A percentile compares a stretch with the other conserved stretches of the same genome.
phyloP scores from a whole-genome alignment of 2,113 vertebrate genomes.

The Cricetomys ansorgei region DNA sequence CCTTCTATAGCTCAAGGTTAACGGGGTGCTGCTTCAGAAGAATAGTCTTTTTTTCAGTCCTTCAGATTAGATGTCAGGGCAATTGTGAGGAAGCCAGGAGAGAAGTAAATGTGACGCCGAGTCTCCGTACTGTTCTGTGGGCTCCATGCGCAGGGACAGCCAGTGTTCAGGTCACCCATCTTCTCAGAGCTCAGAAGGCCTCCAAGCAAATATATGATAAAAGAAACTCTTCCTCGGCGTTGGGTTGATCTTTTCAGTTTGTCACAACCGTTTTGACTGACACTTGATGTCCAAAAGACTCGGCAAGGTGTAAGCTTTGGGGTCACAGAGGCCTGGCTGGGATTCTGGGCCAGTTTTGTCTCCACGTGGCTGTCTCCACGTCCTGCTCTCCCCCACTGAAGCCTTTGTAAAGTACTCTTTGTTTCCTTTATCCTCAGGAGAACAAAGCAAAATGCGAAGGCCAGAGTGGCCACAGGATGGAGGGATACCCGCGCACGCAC shows the following conservation, averaged over 20 bases:
- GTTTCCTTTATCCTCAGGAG: background rate
- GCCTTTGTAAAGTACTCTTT: background rate
- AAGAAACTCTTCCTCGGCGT: background rate
- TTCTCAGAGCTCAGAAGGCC: background rate
- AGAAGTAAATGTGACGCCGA: background rate
- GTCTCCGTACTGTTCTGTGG: background rate
- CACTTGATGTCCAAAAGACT: background rate
- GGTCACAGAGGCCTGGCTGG: background rate
- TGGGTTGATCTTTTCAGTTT: background rate
- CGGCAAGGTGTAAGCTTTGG: background rate
- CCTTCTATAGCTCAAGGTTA: background rate
- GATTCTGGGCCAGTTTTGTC: background rate
- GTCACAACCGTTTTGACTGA: background rate
- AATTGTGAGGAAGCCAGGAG: background rate
- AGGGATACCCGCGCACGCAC: accelerated
- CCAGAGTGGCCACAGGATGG: background rate
- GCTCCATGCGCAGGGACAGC: background rate
- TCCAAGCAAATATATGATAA: too few relatives aligned
- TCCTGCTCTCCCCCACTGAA: background rate
- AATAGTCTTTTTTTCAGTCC: background rate
- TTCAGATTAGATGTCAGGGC: background rate
- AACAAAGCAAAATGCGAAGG: background rate
- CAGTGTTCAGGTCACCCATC: accelerated
- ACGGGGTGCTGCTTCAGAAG: background rate
- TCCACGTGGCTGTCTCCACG: background rate